These are phyloP conservation scores for Phataginus tetradactyla DNA, from an alignment of 2,797 vertebrate genomes.

Conservation along the genomic window DNA sequence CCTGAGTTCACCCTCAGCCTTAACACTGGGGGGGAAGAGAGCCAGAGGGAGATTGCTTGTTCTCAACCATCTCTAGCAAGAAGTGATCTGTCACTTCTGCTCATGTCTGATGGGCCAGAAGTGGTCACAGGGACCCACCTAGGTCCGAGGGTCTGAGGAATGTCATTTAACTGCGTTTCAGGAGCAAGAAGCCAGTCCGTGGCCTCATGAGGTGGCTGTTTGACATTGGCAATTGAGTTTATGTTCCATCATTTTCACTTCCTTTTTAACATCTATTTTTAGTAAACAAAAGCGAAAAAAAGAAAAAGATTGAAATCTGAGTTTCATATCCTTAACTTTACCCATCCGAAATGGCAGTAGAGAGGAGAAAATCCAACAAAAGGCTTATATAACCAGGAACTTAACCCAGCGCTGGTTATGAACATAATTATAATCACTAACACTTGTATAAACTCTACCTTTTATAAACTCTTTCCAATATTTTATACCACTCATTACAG, in stretches of 20 bases:
- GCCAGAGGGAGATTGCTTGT: neutral
- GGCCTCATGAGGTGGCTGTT: neutral
- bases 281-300: slow-evolving; percentile 42
- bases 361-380: slow-evolving; percentile 48
- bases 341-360: slow-evolving; percentile 41
- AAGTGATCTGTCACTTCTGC: neutral
- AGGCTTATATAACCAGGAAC: slow-evolving; percentile 65
- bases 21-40: neutral
- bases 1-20: neutral
- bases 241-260: slow-evolving; percentile 14
- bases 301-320: slow-evolving; percentile 19
- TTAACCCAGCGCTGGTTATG: neutral
- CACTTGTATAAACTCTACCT: slow-evolving; percentile 74
- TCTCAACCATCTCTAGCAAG: neutral
- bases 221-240: neutral
- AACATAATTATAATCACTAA: slow-evolving; percentile 73
- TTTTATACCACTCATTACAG: slow-evolving; percentile 35
- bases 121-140: neutral
- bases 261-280: slow-evolving; percentile 61
- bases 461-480: slow-evolving; percentile 36
- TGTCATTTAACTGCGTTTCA: neutral
- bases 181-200: neutral
- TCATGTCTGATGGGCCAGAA: neutral
- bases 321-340: slow-evolving; percentile 49
- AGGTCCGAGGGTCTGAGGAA: fast-evolving